Evolutionary conservation across 2,113 vertebrate genomes (phyloP), one percentile per base, ranked within the genome.

Genomic region (Xiphophorus couchianus): DNA sequence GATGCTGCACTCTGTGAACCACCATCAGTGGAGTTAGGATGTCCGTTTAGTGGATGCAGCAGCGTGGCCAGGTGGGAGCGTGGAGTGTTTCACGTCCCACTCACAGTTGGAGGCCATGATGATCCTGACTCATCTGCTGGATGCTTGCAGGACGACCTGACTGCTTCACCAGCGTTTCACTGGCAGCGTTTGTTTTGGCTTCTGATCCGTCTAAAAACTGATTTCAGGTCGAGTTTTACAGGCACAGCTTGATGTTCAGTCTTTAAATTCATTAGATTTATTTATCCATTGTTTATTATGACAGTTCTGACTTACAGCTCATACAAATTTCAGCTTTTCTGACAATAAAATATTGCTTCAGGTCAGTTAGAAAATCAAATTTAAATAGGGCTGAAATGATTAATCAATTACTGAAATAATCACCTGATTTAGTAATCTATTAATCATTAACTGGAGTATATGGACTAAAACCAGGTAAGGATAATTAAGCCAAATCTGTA

Each of bases 121-220:
- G 73, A 58, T 35, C 29, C 0, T 91, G 86, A 91, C 79, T 89
- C 86, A 84, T 66, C 67, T 64, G 1, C 1, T 64, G 58, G 28
- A 77, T 28, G 71, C 31, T 70, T 64, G 27, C 44, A 48, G 48
- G 66, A 37, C 30, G 22, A 2, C 71, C 65, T 78, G 48, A 66
- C 25, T 66, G 71, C 25, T 54, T 71, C 61, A 25, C 29, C 25
- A n/a, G 3, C 27, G 35, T 72, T 51, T 70, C 71, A 63, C 60
- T 75, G n/a, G 22, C 65, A 58, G 44, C 15, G 51, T 25, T 58
- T 0, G 22, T 5, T 54, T 2, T 17, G 51, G 15, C 5, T 54
- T 25, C 51, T 25, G 51, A n/a, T 58, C 22, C 9, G 8, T n/a
- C 5, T 7, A 58, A 11, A 58, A 58, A 22, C 51, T 5, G 42